Evolutionary conservation across 2,113 vertebrate genomes (phyloP).

Genomic region (Atlantisia rogersi): DNA sequence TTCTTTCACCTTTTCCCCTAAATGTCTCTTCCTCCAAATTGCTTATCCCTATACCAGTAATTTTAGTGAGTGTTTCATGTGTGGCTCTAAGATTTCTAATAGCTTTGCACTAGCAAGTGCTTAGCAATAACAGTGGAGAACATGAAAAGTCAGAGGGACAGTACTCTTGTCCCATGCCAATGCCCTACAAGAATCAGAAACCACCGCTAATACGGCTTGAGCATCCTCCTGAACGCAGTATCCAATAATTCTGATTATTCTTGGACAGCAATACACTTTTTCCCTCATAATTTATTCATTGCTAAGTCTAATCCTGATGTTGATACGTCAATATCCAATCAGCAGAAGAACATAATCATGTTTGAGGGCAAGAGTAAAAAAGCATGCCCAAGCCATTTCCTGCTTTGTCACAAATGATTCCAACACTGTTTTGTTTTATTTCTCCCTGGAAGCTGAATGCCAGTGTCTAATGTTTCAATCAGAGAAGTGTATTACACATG

Average conservation of each 20-base stretch:
- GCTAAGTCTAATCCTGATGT: constrained; percentile 29
- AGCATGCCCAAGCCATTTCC: constrained; percentile 42
- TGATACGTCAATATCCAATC: background rate
- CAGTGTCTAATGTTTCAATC: background rate
- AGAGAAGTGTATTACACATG: constrained; percentile 7
- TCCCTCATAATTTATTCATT: constrained; percentile 37
- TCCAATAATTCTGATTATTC: background rate
- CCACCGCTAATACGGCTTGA: background rate
- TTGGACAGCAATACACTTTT: constrained; percentile 23
- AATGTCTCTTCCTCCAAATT: background rate
- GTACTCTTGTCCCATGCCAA: background rate
- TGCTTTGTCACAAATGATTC: constrained; percentile 51
- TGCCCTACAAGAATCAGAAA: background rate
- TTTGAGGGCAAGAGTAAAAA: constrained; percentile 29
- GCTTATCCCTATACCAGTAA: background rate
- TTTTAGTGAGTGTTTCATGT: background rate
- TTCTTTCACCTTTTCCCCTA: background rate
- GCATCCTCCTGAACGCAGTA: background rate
- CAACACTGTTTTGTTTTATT: background rate
- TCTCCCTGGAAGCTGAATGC: constrained; percentile 12
- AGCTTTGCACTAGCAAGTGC: background rate
- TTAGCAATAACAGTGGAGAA: background rate
- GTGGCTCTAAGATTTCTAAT: background rate
- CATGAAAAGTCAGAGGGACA: background rate
- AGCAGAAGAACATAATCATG: constrained; percentile 15